Conservation (phyloP, 2,113 vertebrate genomes). For the Charadrius vociferus region DNA sequence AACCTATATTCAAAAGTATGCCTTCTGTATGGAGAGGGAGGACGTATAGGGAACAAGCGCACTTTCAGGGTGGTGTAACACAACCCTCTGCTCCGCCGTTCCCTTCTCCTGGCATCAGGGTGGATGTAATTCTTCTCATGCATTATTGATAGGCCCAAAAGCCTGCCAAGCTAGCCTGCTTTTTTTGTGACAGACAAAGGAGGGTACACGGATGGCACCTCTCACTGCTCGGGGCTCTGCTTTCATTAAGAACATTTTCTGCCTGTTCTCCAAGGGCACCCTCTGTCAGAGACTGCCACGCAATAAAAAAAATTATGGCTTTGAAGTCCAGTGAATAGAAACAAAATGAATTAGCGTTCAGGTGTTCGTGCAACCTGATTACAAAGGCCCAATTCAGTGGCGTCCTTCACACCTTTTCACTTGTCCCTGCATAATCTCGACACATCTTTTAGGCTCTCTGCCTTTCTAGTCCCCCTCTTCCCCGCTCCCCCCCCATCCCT, state of each 20-base stretch:
- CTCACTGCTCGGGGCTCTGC: conserved; percentile 69
- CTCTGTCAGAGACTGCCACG: conserved; percentile 62
- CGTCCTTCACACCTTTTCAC: conserved; percentile 74
- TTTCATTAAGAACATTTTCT: conserved; percentile 74
- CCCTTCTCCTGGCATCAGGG: conserved; percentile 68
- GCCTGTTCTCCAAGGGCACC: conserved; percentile 71
- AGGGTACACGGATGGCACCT: conserved; percentile 71
- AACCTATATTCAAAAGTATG: neutral
- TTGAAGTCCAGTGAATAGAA: conserved; percentile 68
- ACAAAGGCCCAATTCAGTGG: conserved; percentile 58
- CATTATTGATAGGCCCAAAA: conserved; percentile 83
- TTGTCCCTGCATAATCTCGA: conserved; percentile 55
- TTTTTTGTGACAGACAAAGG: conserved; percentile 74
- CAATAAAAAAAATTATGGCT: conserved; percentile 46
- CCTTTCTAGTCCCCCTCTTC: neutral
- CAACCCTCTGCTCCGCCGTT: neutral
- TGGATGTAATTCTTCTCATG: conserved; percentile 74
- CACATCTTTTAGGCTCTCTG: conserved; percentile 34
- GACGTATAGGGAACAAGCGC: neutral
- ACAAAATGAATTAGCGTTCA: conserved; percentile 64
- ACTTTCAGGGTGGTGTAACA: conserved; percentile 42
- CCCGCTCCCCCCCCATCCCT: neutral
- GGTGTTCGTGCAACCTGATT: conserved; percentile 70
- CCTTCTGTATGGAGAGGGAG: neutral
- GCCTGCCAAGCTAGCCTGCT: conserved; percentile 75